A percentile compares a stretch with the other conserved stretches of the same genome.
Evolutionary conservation across 2,888 invertebrate genomes (phyloP).

Genomic region (Microctonus aethiopoides): DNA sequence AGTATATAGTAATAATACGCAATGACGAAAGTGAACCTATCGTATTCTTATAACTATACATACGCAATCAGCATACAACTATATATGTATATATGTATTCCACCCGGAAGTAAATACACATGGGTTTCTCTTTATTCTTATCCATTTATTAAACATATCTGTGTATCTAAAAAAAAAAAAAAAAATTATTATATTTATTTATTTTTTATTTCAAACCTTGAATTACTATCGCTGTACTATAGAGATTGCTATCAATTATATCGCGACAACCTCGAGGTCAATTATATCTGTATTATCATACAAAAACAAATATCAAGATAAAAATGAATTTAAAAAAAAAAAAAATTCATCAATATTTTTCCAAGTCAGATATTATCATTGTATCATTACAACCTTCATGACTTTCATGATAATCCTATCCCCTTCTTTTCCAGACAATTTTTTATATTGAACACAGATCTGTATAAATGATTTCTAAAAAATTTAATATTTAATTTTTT

Average conservation of each 20-base stretch:
- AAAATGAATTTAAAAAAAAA: too few species aligned
- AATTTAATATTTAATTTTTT: too few species aligned
- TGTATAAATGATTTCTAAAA: too few species aligned
- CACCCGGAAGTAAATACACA: constrained; percentile 38
- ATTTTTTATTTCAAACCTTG: neutral
- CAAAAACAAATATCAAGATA: neutral
- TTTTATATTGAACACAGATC: too few species aligned
- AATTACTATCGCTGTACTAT: neutral
- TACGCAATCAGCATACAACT: neutral
- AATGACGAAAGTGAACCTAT: constrained; percentile 27
- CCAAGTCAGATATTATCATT: too few species aligned
- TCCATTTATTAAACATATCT: constrained; percentile 2
- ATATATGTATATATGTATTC: constrained; percentile 8
- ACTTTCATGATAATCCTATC: too few species aligned
- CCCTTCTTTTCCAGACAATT: too few species aligned
- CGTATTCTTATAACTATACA: neutral
- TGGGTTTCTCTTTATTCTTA: constrained; percentile 38
- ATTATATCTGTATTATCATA: too few species aligned
- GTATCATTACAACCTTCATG: too few species aligned
- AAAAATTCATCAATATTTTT: neutral
- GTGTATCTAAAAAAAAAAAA: neutral
- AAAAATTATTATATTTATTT: neutral
- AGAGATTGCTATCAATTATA: too few species aligned
- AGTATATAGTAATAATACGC: too few species aligned
- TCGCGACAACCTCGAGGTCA: too few species aligned